phyloP scores from a whole-genome alignment of 2,888 invertebrate species.

The Zygaena filipendulae region DNA sequence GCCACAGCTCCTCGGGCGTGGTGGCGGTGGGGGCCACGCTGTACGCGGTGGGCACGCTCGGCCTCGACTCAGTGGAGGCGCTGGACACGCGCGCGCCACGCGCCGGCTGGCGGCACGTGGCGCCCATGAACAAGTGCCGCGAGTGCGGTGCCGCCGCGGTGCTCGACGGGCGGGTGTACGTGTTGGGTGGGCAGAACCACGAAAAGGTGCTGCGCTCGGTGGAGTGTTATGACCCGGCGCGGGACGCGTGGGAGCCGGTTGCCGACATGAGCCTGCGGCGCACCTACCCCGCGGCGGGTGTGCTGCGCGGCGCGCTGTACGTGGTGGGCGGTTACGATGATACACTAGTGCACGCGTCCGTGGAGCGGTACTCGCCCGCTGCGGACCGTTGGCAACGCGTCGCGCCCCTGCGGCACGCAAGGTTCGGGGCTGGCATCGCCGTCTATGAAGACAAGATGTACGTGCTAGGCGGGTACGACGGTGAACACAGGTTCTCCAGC shows the following conservation, averaged over 20 bases:
- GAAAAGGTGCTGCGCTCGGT: constrained; percentile 89
- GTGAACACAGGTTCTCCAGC: constrained; percentile 88
- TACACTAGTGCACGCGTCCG: constrained; percentile 87
- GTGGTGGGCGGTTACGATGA: constrained; percentile 96
- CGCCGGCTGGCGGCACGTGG: too few relatives aligned
- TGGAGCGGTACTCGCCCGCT: constrained; percentile 87
- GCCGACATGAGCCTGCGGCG: constrained; percentile 92
- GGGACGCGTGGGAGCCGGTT: constrained; percentile 82
- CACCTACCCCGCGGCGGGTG: constrained; percentile 93
- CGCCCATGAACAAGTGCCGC: too few relatives aligned
- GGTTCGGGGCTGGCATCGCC: constrained; percentile 93
- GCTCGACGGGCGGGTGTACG: too few relatives aligned
- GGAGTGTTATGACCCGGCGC: constrained; percentile 86
- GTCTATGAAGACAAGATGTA: constrained; percentile 84
- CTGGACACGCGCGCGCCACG: too few relatives aligned
- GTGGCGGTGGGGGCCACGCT: constrained; percentile 88
- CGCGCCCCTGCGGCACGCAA: constrained; percentile 87
- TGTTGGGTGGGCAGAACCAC: too few relatives aligned
- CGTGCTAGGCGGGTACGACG: constrained; percentile 97
- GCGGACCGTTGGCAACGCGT: constrained; percentile 85
- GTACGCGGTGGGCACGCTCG: constrained; percentile 85
- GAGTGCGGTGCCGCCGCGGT: too few relatives aligned
- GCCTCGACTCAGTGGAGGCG: too few relatives aligned
- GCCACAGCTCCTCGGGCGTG: constrained; percentile 94
- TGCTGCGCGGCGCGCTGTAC: constrained; percentile 78